Base-by-base conservation (phyloP, 2,888 invertebrate species). In the Drosophila quinaria region DNA sequence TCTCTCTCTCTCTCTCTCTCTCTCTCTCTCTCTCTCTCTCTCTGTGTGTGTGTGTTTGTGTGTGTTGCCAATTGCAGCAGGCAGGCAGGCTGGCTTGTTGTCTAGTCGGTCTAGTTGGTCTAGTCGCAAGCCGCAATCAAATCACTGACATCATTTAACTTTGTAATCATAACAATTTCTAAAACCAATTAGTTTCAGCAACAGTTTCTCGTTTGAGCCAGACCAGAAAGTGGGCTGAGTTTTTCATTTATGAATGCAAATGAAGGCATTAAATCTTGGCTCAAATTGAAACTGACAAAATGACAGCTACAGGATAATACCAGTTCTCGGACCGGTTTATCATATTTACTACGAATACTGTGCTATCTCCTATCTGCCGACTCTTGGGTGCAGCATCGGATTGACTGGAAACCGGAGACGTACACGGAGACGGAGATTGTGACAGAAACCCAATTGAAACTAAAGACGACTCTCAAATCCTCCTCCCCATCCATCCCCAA, bases 91-190 rank as follows among this genome's bases (percentile, higher is more conserved):
- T 59, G 37, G 58, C 22, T 58, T 31, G 63, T 63, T 64, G 72
- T 71, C 82, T 80, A 77, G 84, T 61, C 76, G 64, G 56, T 35
- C 64, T 80, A 77, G 84, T 61, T 73, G 64, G 56, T 35, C 64
- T 42, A 73, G 67, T 8, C 29, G 8, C n/a, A 29, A 61, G 29
- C 65, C 35, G 80, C 86, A 73, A 86, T 87, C 86, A 78, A 86
- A 77, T 68, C 86, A 77, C 81, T 66, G 87, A 84, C 84, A 84
- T 72, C 89, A 83, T 87, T 84, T 89, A 87, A 84, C 78, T 84
- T 81, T 81, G 87, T 87, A 87, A 89, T 87, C 85, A 89, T 81
- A 89, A 89, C 85, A 89, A 89, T 87, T 89, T 84, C 87, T 70
- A 79, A 87, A 85, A 78, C 78, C 89, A 87, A 89, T 85, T 85